Conservation (phyloP, 92 coral and sea anemone genomes). For the Pocillopora meandrina region DNA sequence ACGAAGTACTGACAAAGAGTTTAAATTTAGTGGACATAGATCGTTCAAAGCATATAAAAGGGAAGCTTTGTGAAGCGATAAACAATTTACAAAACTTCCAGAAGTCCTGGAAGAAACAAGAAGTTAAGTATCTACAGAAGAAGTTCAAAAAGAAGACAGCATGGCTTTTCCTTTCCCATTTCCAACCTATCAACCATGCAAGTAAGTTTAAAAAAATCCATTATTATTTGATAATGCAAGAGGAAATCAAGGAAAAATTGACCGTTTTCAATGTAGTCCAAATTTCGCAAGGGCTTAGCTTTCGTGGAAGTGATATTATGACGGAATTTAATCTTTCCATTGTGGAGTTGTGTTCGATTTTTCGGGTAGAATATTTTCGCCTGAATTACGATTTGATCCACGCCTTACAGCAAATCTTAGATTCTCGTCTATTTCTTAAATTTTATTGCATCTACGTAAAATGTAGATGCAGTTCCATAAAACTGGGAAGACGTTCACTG, state of each 20-base stretch:
- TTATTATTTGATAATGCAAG: no score
- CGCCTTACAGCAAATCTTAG: no score
- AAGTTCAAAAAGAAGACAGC: not conserved
- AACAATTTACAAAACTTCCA: not conserved
- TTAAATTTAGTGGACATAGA: conserved; percentile 17
- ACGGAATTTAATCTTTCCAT: no score
- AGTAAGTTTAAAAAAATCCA: conserved; percentile 8
- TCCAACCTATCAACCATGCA: conserved; percentile 12
- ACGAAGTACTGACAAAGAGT: conserved; percentile 18
- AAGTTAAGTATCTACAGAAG: conserved; percentile 8
- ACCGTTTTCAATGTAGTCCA: not conserved
- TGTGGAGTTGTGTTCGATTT: no score
- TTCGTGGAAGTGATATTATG: no score
- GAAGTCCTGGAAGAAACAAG: not conserved
- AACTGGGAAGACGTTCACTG: no score
- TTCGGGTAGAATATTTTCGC: no score
- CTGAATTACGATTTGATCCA: no score
- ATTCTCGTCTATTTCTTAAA: no score
- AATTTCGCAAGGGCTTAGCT: no score
- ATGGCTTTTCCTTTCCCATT: conserved; percentile 29
- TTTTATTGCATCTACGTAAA: no score
- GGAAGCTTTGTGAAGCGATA: not conserved
- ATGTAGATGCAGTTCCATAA: no score
- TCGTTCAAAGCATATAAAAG: conserved; percentile 15
- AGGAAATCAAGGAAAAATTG: not conserved